Evolutionary conservation across 2,113 vertebrate genomes (phyloP).

Genomic region (Rhea americana): DNA sequence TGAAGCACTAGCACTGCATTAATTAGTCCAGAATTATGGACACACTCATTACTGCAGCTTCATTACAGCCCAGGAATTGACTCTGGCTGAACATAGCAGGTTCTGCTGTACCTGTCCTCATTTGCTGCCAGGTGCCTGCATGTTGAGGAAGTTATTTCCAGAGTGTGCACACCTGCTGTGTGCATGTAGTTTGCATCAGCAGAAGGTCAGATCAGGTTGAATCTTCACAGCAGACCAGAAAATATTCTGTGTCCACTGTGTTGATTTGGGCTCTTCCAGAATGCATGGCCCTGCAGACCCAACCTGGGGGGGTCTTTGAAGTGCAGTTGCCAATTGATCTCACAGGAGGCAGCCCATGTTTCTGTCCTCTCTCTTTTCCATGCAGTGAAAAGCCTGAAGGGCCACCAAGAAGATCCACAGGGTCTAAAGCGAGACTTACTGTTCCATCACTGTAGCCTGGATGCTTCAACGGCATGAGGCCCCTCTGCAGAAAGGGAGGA

Average conservation of each 20-base stretch:
- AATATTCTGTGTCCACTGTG: fast-evolving
- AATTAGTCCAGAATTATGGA: constrained; percentile 16
- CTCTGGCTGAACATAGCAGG: fast-evolving
- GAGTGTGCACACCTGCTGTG: fast-evolving
- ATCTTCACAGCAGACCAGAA: background rate
- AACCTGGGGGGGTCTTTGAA: background rate
- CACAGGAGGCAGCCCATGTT: background rate
- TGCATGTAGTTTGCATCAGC: background rate
- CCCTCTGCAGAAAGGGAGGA: background rate
- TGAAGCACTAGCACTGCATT: background rate
- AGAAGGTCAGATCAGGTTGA: background rate
- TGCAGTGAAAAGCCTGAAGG: background rate
- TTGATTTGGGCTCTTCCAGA: background rate
- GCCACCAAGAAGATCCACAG: background rate
- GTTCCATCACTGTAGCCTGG: background rate
- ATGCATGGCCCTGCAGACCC: fast-evolving
- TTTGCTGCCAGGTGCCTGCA: background rate
- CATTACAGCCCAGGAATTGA: constrained; percentile 2
- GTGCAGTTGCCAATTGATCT: fast-evolving
- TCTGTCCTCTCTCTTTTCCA: background rate
- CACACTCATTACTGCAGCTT: constrained; percentile 7
- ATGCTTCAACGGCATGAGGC: background rate
- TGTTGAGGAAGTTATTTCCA: background rate
- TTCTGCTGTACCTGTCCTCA: background rate
- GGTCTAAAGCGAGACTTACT: background rate